These are phyloP conservation scores for Lutraria rhynchaena DNA, from an alignment of 1,140 invertebrate species.

Conservation along the genomic window DNA sequence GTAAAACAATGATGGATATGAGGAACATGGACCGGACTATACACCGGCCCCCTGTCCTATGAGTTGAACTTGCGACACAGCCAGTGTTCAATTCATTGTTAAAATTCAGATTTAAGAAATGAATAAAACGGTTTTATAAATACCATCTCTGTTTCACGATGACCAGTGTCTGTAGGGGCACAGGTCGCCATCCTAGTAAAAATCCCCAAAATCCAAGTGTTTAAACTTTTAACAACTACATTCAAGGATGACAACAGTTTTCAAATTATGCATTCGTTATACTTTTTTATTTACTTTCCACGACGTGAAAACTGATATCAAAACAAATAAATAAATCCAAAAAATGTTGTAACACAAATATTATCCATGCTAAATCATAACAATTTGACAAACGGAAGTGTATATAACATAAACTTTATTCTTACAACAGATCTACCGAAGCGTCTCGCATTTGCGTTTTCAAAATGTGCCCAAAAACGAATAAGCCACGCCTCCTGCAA, in stretches of 20 bases:
- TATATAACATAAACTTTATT: slow-evolving; percentile 20
- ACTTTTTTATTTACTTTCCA: not conserved
- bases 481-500: slow-evolving; percentile 44
- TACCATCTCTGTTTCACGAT: not conserved
- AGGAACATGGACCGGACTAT: no score
- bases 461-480: slow-evolving; percentile 58
- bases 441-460: slow-evolving; percentile 51
- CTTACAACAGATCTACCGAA: slow-evolving; percentile 37
- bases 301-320: not conserved
- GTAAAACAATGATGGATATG: no score
- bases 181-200: not conserved
- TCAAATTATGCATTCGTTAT: not conserved
- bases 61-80: no score
- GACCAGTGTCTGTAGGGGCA: not conserved
- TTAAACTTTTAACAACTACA: not conserved
- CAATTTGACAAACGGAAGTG: slow-evolving; percentile 25
- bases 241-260: not conserved
- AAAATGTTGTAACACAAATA: not conserved
- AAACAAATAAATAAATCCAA: not conserved
- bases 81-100: no score
- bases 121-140: no score
- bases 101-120: no score
- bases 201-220: not conserved
- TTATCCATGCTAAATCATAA: not conserved
- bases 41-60: no score